phyloP scores from a whole-genome alignment of 2,888 invertebrate species.

The Callinectes sapidus region DNA sequence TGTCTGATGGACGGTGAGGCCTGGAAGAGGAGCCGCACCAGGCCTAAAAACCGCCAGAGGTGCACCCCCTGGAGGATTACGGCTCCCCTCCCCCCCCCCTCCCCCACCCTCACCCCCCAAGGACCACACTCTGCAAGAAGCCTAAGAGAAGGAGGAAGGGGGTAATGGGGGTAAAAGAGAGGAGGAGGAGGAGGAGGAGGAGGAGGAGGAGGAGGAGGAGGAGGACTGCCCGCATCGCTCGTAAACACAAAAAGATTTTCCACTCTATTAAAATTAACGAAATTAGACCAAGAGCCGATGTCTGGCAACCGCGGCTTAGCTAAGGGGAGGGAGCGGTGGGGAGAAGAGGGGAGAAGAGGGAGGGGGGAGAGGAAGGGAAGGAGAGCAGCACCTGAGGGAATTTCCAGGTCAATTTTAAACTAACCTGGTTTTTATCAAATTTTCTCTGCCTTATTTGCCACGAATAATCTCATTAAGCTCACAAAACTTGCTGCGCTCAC shows the following conservation, averaged over 20 bases:
- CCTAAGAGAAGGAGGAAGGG: background rate
- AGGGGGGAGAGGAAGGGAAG: background rate
- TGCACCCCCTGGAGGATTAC: background rate
- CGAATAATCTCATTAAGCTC: constrained; percentile 14
- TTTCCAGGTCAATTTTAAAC: constrained; percentile 27
- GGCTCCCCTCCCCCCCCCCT: background rate
- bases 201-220: constrained; percentile 10
- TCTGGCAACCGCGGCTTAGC: constrained; percentile 22
- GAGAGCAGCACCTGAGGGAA: background rate
- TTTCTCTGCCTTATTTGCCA: constrained; percentile 13
- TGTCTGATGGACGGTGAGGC: background rate
- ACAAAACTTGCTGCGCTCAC: background rate
- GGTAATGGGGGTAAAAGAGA: background rate
- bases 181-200: background rate
- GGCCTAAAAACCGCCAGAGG: background rate
- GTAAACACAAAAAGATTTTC: constrained; percentile 36
- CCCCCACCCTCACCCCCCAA: too few species aligned
- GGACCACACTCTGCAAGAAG: background rate
- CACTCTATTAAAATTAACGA: constrained; percentile 37
- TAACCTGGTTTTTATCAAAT: constrained; percentile 17
- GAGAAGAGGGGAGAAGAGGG: background rate
- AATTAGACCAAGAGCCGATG: constrained; percentile 20
- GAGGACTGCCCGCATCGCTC: background rate
- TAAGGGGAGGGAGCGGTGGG: background rate
- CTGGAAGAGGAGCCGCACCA: background rate